A percentile compares a stretch with the other conserved stretches of the same genome.
phyloP scores from a whole-genome alignment of 2,113 vertebrate species.

The Pseudonaja textilis region DNA sequence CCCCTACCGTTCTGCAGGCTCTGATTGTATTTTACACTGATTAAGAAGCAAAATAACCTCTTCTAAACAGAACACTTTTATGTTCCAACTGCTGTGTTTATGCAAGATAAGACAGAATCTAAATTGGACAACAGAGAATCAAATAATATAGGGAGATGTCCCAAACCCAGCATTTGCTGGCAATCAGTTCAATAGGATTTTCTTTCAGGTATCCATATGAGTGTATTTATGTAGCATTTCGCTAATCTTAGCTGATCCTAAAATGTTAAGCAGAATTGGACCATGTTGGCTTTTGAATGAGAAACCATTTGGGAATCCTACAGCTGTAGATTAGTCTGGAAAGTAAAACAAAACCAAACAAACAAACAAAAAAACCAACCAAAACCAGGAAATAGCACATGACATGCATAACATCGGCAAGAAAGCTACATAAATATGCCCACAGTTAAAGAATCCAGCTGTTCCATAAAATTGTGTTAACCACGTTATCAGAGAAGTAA shows the following conservation, averaged over 20 bases:
- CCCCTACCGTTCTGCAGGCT: constrained; percentile 18
- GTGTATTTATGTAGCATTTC: not conserved
- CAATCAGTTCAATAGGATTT: not conserved
- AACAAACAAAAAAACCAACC: not conserved
- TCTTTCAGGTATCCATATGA: not conserved
- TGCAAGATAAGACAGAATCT: constrained; percentile 32
- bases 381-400: not conserved
- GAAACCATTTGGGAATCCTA: not conserved
- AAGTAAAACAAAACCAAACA: not conserved
- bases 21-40: constrained; percentile 35
- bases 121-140: not conserved
- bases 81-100: constrained; percentile 36
- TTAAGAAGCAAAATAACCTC: constrained; percentile 32
- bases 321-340: not conserved
- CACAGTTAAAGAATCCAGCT: not conserved
- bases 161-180: not conserved
- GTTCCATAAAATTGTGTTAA: not conserved
- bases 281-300: not conserved
- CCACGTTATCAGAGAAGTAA: not conserved
- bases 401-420: not conserved
- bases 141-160: not conserved
- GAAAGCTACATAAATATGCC: not conserved
- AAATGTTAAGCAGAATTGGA: not conserved
- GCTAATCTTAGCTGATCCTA: not conserved
- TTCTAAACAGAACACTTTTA: constrained; percentile 56